Evolutionary conservation across 2,888 invertebrate species (phyloP).

Genomic region (Drosophila tripunctata): DNA sequence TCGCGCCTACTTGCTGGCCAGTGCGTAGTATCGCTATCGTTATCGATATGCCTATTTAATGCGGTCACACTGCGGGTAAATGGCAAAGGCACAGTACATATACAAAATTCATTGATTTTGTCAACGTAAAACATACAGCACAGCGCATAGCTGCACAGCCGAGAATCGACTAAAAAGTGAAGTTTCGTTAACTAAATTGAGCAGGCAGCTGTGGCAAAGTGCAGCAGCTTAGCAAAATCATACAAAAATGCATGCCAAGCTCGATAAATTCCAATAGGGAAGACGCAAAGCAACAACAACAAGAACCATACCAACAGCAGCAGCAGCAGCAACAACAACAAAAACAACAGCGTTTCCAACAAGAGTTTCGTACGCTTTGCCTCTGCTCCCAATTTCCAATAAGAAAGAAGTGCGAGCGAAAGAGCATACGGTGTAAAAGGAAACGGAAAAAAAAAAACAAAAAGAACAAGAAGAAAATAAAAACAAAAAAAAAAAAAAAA

Average conservation of each 20-base stretch:
- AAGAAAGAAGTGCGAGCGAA: slow-evolving; percentile 54
- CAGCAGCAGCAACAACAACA: background rate
- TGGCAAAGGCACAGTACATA: slow-evolving; percentile 61
- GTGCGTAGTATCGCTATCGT: background rate
- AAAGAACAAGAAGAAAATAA: slow-evolving; percentile 14
- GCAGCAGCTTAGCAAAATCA: slow-evolving; percentile 24
- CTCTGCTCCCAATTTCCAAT: slow-evolving; percentile 50
- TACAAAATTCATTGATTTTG: slow-evolving; percentile 83
- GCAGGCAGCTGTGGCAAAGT: slow-evolving; percentile 41
- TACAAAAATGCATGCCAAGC: slow-evolving; percentile 36
- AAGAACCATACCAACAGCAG: background rate
- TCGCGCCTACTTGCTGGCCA: slow-evolving; percentile 9
- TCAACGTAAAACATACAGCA: slow-evolving; percentile 70
- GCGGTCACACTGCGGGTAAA: slow-evolving; percentile 37
- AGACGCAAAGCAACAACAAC: slow-evolving; percentile 3
- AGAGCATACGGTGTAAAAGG: slow-evolving; percentile 58
- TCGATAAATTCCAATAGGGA: slow-evolving; percentile 24
- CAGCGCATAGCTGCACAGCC: slow-evolving; percentile 64
- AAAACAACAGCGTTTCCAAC: slow-evolving; percentile 22
- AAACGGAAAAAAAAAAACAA: slow-evolving; percentile 29
- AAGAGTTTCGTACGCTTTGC: slow-evolving; percentile 39
- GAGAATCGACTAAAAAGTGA: slow-evolving; percentile 53
- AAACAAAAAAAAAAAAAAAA: slow-evolving; percentile 13
- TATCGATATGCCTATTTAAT: background rate
- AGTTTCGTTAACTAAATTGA: slow-evolving; percentile 54